phyloP scores from a whole-genome alignment of 2,797 vertebrate genomes.

The Acanthurus lineatus region DNA sequence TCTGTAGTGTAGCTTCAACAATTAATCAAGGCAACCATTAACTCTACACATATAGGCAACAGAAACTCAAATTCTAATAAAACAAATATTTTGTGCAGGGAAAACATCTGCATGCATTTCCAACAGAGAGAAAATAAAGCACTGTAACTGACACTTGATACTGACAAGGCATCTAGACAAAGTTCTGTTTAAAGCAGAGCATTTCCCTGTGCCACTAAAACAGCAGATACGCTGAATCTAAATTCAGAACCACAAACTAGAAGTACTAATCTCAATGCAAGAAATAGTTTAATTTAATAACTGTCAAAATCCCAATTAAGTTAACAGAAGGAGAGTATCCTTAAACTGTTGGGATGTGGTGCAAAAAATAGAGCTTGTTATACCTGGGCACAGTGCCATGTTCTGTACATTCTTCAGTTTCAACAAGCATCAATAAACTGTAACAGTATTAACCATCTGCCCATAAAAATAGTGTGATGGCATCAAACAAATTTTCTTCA shows the following conservation, averaged over 20 bases:
- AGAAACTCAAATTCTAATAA: slow-evolving; percentile 53
- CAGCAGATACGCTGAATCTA: slow-evolving; percentile 20
- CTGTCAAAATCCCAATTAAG: slow-evolving; percentile 25
- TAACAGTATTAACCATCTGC: background rate
- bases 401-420: slow-evolving; percentile 72
- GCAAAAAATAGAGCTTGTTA: slow-evolving; percentile 45
- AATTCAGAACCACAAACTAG: slow-evolving; percentile 55
- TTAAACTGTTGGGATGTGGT: slow-evolving; percentile 37
- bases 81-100: slow-evolving; percentile 64
- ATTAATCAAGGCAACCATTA: slow-evolving; percentile 71
- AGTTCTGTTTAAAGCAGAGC: slow-evolving; percentile 53
- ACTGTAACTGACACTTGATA: slow-evolving; percentile 61
- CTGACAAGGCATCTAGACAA: slow-evolving; percentile 53
- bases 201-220: slow-evolving; percentile 32
- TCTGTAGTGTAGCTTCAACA: slow-evolving; percentile 76
- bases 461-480: slow-evolving; percentile 32
- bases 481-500: slow-evolving; percentile 24
- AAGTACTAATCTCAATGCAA: slow-evolving; percentile 54
- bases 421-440: slow-evolving; percentile 45
- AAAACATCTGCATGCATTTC: slow-evolving; percentile 78
- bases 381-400: slow-evolving; percentile 57
- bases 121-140: slow-evolving; percentile 71
- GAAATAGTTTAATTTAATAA: slow-evolving; percentile 23
- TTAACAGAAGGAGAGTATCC: slow-evolving; percentile 26
- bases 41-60: slow-evolving; percentile 71